Base-by-base conservation (phyloP, 2,888 invertebrate species). In the Hyalella azteca region DNA sequence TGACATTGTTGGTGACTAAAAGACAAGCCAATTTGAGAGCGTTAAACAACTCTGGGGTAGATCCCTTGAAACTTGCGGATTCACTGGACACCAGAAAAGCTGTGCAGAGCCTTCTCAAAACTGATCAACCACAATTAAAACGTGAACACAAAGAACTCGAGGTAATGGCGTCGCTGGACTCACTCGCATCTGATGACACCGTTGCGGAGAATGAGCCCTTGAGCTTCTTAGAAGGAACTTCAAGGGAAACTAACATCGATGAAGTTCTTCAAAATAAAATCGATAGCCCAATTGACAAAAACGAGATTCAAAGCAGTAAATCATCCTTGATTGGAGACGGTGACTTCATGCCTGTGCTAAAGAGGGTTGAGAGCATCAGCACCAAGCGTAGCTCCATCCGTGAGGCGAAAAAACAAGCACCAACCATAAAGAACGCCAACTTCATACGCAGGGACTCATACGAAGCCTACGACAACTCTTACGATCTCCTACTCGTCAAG, bases 1-100 rank as follows among this genome's bases (percentile, higher is more conserved):
- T 84, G 11, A 78, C 82, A 22, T 29, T 81, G 39, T 32, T 84
- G 9, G 54, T 49, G 3, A 29, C 36, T 22, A 40, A 78, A 7
- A 50, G 39, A 13, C 49, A 41, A 15, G 78, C 78, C 15, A 50
- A 81, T 26, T 45, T 82, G 15, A 39, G 73, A 66, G 73, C 79
- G 26, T 13, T 40, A 11, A 82, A 79, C 22, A 40, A 73, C 29
- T 15, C 36, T 73, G 81, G 82, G 19, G 78, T 81, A 32, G 81
- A 81, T 19, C 82, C 84, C 7, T 79, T 79, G 29, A 81, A 81
- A 22, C 79, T 83, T 0, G 78, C 77, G 75, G 83, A 83, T 26
- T 78, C 81, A 19, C 60, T 73, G 4, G 54, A 78, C 4, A 5
- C 78, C 1, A 81, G 79, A 36, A 32, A 32, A 2, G n/a, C 41